These are phyloP conservation scores for Eptesicus fuscus DNA, from an alignment of 2,113 vertebrate species.

Conservation along the genomic window DNA sequence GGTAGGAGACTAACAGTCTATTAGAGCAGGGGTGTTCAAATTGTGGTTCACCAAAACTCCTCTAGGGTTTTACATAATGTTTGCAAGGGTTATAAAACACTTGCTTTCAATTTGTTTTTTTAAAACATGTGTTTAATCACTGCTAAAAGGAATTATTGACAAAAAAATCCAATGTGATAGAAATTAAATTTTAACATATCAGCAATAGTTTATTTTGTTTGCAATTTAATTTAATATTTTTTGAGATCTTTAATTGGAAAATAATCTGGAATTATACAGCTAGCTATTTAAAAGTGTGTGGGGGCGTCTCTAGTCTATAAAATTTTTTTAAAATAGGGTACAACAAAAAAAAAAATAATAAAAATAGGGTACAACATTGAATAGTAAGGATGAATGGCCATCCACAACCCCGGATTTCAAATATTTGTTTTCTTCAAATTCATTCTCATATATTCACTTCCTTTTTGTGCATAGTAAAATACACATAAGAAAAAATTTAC, in stretches of 20 bases:
- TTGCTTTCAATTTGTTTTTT: neutral
- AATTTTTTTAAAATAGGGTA: neutral
- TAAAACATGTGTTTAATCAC: neutral
- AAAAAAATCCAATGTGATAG: neutral
- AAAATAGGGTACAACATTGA: neutral
- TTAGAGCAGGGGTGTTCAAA: neutral
- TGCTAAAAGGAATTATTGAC: neutral
- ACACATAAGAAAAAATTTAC: neutral
- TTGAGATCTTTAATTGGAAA: neutral
- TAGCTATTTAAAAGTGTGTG: neutral
- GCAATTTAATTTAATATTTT: slow-evolving; percentile 15
- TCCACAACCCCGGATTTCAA: neutral
- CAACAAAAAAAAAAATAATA: neutral
- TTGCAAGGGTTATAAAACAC: neutral
- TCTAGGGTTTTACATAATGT: neutral
- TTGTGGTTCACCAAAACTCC: neutral
- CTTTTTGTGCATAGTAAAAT: neutral
- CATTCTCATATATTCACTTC: neutral
- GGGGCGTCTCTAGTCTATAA: neutral
- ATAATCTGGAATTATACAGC: neutral
- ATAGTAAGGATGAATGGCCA: neutral
- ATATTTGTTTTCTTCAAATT: neutral
- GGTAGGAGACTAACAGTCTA: neutral
- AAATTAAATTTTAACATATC: slow-evolving; percentile 10
- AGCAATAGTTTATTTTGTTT: neutral